Percentiles rank a stretch among this genome's conserved stretches.
These are phyloP conservation scores for Lordiphosa collinella DNA, from an alignment of 1,140 invertebrate species.

Conservation along the genomic window DNA sequence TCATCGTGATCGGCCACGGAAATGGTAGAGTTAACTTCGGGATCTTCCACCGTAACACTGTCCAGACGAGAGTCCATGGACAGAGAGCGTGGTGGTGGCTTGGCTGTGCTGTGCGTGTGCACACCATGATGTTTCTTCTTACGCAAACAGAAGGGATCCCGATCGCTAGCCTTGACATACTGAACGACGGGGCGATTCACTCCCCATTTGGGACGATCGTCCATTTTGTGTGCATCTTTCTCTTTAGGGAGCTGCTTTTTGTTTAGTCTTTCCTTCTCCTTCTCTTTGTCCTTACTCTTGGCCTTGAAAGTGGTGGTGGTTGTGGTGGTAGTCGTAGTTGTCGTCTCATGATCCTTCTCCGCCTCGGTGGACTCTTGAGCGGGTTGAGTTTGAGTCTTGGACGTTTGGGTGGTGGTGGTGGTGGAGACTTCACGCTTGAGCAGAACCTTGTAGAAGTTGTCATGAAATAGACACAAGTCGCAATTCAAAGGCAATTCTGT, in stretches of 20 bases:
- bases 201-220: constrained; percentile 83
- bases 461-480: constrained; percentile 71
- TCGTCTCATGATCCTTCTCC: constrained; percentile 71
- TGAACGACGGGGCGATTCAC: constrained; percentile 84
- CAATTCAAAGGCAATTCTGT: constrained; percentile 72
- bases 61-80: constrained; percentile 73
- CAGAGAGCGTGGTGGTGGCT: constrained; percentile 54
- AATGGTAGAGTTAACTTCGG: constrained; percentile 10
- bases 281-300: constrained; percentile 72
- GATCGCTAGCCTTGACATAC: constrained; percentile 86
- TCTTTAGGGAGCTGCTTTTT: constrained; percentile 51
- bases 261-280: constrained; percentile 42
- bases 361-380: constrained; percentile 51
- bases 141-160: constrained; percentile 83
- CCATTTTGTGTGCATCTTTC: constrained; percentile 71
- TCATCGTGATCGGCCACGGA: constrained; percentile 11
- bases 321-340: constrained; percentile 76
- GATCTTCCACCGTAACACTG: constrained; percentile 41
- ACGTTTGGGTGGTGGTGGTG: constrained; percentile 75
- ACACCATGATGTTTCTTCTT: constrained; percentile 67
- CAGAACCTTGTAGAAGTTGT: constrained; percentile 76
- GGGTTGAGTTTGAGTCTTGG: constrained; percentile 57
- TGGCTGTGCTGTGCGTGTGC: constrained; percentile 17
- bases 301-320: constrained; percentile 77
- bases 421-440: constrained; percentile 74